Evolutionary conservation across 2,888 invertebrate species (phyloP).

Genomic region (Eudemis profundana): DNA sequence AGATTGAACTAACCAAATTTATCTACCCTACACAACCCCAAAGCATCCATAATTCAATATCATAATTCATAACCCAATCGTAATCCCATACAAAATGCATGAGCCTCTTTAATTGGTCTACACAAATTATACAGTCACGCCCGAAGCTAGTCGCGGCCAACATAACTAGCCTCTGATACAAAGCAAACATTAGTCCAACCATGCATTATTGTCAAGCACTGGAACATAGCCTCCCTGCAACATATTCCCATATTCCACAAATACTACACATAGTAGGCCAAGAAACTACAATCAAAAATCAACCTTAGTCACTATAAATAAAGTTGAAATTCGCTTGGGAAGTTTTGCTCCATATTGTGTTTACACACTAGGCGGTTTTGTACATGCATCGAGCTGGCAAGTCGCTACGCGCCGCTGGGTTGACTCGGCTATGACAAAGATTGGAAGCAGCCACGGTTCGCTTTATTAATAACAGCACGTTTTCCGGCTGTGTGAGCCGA

Average conservation of each 20-base stretch:
- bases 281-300: constrained; percentile 44
- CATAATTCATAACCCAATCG: constrained; percentile 52
- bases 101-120: constrained; percentile 81
- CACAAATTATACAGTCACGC: constrained; percentile 83
- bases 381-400: constrained; percentile 76
- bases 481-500: constrained; percentile 66
- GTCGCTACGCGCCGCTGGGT: constrained; percentile 76
- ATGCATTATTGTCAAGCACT: constrained; percentile 85
- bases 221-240: constrained; percentile 57
- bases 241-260: constrained; percentile 44
- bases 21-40: background rate
- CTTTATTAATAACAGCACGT: constrained; percentile 77
- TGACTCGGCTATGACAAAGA: constrained; percentile 78
- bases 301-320: constrained; percentile 33
- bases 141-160: constrained; percentile 75
- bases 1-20: background rate
- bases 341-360: constrained; percentile 36
- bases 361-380: constrained; percentile 57
- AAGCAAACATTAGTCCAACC: constrained; percentile 84
- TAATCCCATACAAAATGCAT: constrained; percentile 77
- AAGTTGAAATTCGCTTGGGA: constrained; percentile 45
- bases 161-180: constrained; percentile 80
- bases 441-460: constrained; percentile 70
- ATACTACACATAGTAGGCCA: constrained; percentile 50
- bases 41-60: constrained; percentile 8